phyloP scores from a whole-genome alignment of 1,140 invertebrate species.

The Diplogasteroides magnus region DNA sequence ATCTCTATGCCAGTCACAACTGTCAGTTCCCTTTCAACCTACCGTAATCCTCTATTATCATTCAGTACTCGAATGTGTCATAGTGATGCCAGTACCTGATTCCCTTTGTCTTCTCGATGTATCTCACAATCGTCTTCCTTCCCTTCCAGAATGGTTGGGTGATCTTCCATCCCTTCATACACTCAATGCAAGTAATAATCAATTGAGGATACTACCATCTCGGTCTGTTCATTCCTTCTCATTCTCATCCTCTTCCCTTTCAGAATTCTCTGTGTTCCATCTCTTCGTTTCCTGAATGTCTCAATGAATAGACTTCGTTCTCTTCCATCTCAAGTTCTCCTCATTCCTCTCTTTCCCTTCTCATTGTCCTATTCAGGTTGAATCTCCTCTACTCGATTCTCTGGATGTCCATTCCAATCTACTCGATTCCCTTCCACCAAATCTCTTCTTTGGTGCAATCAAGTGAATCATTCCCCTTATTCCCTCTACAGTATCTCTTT shows the following conservation, averaged over 20 bases:
- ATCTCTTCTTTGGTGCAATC: background rate
- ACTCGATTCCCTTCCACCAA: background rate
- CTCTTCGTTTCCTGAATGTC: background rate
- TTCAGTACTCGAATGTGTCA: background rate
- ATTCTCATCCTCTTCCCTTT: too few relatives aligned
- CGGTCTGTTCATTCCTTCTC: background rate
- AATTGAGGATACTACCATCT: background rate
- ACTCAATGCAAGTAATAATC: background rate
- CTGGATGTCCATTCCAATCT: background rate
- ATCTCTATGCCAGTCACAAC: background rate
- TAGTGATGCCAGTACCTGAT: background rate
- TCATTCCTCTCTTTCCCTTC: too few relatives aligned
- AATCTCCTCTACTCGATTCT: background rate
- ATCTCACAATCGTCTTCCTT: background rate
- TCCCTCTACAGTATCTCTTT: too few relatives aligned
- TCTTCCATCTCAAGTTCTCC: too few relatives aligned
- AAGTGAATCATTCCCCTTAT: too few relatives aligned
- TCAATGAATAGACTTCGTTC: too few relatives aligned
- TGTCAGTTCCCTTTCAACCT: background rate
- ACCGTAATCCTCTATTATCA: background rate
- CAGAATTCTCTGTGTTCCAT: too few relatives aligned
- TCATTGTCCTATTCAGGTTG: too few relatives aligned
- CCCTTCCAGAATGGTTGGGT: background rate
- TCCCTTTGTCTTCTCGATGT: background rate
- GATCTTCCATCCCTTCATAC: background rate